Conservation (phyloP, 1,140 invertebrate genomes). For the Drosophila miranda region DNA sequence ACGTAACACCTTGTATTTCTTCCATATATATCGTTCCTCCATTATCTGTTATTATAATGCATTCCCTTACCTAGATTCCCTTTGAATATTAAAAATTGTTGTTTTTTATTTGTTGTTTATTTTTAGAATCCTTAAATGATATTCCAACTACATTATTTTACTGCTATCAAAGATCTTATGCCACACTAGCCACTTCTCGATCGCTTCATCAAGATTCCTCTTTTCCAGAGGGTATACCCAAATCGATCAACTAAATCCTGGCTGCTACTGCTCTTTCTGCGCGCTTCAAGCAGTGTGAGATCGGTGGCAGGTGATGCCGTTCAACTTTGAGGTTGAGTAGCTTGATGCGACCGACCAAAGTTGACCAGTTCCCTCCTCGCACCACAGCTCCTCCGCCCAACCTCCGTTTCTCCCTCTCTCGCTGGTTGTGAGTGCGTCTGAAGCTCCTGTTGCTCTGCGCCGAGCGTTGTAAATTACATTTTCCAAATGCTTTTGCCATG, state of each 20-base stretch:
- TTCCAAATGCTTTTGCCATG: slow-evolving; percentile 82
- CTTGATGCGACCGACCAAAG: slow-evolving; percentile 53
- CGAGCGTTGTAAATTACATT: slow-evolving; percentile 81
- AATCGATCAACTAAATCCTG: slow-evolving; percentile 2
- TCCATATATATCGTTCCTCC: too few species aligned
- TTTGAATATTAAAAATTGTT: too few species aligned
- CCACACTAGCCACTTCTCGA: too few species aligned
- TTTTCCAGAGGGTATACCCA: slow-evolving; percentile 12
- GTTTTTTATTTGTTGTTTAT: too few species aligned
- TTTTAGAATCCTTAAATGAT: too few species aligned
- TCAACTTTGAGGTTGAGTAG: slow-evolving; percentile 61
- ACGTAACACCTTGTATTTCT: too few species aligned
- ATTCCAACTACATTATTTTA: too few species aligned
- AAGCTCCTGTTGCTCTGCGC: slow-evolving; percentile 36
- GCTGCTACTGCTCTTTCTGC: slow-evolving; percentile 10
- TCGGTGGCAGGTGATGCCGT: slow-evolving; percentile 74
- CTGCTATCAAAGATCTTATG: too few species aligned
- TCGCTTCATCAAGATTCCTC: background rate
- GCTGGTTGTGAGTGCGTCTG: slow-evolving; percentile 3
- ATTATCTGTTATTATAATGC: too few species aligned
- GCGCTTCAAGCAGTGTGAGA: slow-evolving; percentile 53
- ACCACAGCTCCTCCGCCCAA: too few species aligned
- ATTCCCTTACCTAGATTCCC: too few species aligned
- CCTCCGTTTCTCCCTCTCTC: too few species aligned
- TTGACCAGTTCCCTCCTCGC: slow-evolving; percentile 48